Evolutionary conservation across 2,888 invertebrate genomes (phyloP), one percentile per base, ranked within the genome.

Genomic region (Mythimna pallens): DNA sequence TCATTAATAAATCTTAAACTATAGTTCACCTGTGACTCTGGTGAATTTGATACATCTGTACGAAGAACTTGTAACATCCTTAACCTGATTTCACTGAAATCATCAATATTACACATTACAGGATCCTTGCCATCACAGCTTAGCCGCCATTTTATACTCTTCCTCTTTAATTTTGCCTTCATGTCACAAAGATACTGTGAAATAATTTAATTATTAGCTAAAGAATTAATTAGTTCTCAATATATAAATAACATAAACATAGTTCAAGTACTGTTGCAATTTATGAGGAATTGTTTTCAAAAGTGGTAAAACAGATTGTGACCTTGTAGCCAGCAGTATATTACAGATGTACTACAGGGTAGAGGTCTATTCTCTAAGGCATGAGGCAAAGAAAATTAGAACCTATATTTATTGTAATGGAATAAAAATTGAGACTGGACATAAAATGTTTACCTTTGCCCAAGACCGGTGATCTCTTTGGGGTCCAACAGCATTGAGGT

Each of bases 101-200:
- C 86, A 47, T 83, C 80, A 64, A 78, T 73, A 63, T 83, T 85
- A 34, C 81, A 81, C 30, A 86, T 83, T 59, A 82, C 64, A 6
- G 78, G 74, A 30, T 80, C 78, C n/a, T 73, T 73, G 10, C 86
- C 85, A 65, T 84, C 79, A 59, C 65, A 72, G 43, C 74, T 86
- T 55, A 78, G 78, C 47, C 47, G 78, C 86, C 86, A 86, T 78
- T 85, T 85, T 12, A 83, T 72, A 14, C 62, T 72, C 70, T 82
- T 84, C 17, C 65, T 76, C 43, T 83, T 86, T 63, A 86, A 67
- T 66, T 85, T 86, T 62, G 82, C 81, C 64, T 86, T 86, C 58
- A 84, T 62, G 62, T 84, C 74, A 65, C 76, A 78, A 25, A 84
- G 65, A 71, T 86, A 85, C 86, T 86, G 77, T 30, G 81, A 84